phyloP scores from a whole-genome alignment of 2,888 invertebrate species.

The Tenodera sinensis region DNA sequence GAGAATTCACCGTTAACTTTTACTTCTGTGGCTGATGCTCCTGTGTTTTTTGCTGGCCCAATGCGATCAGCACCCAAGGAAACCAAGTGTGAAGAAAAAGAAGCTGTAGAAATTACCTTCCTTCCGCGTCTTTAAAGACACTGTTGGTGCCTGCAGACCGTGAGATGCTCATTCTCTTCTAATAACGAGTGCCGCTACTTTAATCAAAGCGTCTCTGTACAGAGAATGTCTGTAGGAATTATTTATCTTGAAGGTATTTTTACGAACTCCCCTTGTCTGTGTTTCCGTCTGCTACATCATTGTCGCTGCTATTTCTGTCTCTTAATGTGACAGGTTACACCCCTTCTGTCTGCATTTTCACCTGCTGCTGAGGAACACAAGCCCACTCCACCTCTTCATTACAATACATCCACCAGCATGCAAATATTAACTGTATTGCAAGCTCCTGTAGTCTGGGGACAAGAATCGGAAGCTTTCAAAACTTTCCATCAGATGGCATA shows the following conservation, averaged over 20 bases:
- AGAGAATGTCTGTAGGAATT: not conserved
- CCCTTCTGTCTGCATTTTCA: not conserved
- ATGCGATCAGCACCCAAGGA: not conserved
- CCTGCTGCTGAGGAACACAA: not conserved
- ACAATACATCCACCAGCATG: no score
- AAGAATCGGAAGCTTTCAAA: no score
- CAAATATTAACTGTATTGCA: no score
- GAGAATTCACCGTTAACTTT: not conserved
- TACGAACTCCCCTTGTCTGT: not conserved
- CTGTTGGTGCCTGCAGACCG: not conserved
- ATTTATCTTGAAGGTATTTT: not conserved
- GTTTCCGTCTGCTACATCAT: not conserved
- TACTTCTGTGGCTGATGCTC: not conserved
- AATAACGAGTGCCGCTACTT: not conserved
- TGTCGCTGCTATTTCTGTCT: not conserved
- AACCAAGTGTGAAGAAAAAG: not conserved
- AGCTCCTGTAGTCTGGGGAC: no score
- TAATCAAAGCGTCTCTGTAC: not conserved
- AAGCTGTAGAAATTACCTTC: not conserved
- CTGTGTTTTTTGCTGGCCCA: not conserved
- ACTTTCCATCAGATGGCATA: no score
- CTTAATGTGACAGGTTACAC: not conserved
- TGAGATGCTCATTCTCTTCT: not conserved
- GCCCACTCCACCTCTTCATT: no score
- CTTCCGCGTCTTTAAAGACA: not conserved